A percentile compares a stretch with the other conserved stretches of the same genome.
Conservation (phyloP, 2,888 invertebrate genomes). For the Dynastes grantii region DNA sequence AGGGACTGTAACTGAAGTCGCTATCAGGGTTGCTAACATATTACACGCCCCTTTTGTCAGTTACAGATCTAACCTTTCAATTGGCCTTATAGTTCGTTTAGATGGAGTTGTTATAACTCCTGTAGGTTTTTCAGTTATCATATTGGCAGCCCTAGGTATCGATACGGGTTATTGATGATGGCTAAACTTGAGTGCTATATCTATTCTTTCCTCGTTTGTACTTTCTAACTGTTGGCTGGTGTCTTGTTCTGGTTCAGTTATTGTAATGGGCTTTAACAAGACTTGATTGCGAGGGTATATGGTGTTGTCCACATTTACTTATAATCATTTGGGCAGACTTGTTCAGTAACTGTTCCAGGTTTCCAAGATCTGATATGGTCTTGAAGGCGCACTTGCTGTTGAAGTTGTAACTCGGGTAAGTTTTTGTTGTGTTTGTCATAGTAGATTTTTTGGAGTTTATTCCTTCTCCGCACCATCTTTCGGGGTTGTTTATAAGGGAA, state of each 20-base stretch:
- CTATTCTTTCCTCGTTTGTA: too few relatives aligned
- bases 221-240: not conserved
- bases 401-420: constrained; percentile 41
- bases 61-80: too few relatives aligned
- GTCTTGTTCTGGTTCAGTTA: not conserved
- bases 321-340: constrained; percentile 17
- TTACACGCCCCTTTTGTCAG: too few relatives aligned
- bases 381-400: constrained; percentile 1
- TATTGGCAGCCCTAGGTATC: too few relatives aligned
- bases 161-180: too few relatives aligned
- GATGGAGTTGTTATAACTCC: too few relatives aligned
- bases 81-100: too few relatives aligned
- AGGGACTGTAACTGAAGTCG: too few relatives aligned
- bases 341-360: not conserved
- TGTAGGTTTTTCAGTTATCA: too few relatives aligned
- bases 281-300: not conserved
- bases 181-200: too few relatives aligned
- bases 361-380: constrained; percentile 1
- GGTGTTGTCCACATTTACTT: not conserved
- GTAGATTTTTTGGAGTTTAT: not conserved
- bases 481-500: not conserved
- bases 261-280: not conserved
- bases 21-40: too few relatives aligned
- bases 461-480: not conserved
- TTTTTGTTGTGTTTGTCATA: not conserved